These are phyloP conservation scores for Callyntrura guangdongensis DNA, from an alignment of 2,888 invertebrate species.

Conservation along the genomic window DNA sequence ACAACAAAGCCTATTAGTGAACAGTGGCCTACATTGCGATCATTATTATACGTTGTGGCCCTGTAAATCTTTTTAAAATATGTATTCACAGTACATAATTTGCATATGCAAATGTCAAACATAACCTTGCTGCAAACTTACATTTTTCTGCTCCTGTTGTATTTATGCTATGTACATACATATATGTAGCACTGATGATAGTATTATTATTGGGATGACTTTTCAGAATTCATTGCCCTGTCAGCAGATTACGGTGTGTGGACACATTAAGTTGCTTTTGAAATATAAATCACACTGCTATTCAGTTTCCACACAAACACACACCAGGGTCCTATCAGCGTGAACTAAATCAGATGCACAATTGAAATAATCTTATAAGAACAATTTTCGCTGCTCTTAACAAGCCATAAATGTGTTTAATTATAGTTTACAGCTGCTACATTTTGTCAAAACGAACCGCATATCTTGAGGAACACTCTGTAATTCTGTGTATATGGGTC, in stretches of 20 bases:
- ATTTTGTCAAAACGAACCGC: neutral
- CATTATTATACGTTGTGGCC: neutral
- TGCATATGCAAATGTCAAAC: constrained; percentile 4
- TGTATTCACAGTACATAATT: neutral
- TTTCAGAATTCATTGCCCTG: constrained; percentile 25
- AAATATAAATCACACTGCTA: neutral
- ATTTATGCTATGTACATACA: no score
- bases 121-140: constrained; percentile 23
- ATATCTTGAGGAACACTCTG: neutral
- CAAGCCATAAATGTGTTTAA: neutral
- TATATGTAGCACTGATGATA: no score
- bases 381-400: constrained; percentile 21
- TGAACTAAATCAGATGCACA: constrained; percentile 29
- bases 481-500: neutral
- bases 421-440: neutral
- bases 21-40: neutral
- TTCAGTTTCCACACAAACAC: neutral
- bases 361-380: constrained; percentile 30
- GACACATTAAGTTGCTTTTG: neutral
- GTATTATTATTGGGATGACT: constrained; percentile 11
- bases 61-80: constrained; percentile 23
- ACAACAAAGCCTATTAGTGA: neutral
- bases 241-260: constrained; percentile 10
- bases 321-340: neutral
- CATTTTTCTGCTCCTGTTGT: no score